Evolutionary conservation across 2,888 invertebrate species (phyloP), one percentile per base, ranked within the genome.

Genomic region (Drosophila macrothrix): DNA sequence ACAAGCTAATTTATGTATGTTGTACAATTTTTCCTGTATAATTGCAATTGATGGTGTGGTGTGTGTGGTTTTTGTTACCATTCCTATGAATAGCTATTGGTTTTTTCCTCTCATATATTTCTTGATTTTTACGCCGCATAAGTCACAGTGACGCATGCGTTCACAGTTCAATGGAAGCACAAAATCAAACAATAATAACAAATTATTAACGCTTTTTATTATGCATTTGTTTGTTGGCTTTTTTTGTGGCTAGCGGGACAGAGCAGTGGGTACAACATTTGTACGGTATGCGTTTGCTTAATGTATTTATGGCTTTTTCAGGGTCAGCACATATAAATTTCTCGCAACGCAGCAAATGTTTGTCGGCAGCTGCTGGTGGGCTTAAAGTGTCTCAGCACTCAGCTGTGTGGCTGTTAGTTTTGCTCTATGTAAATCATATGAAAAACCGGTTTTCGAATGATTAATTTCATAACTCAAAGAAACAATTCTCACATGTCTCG

Each of bases 271-370:
- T 49, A 69, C 50, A 77, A 71, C 52, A 79, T 79, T 74, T 80
- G 67, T 73, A 69, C 71, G 73, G 69, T 72, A 79, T 82, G 78
- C 67, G 84, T 78, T 88, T 77, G 88, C 73, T 90, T 90, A 90
- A 88, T 88, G 80, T 88, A 85, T 87, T 90, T 87, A 87, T 90
- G 90, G 87, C 82, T 80, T 53, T 79, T 88, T 87, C 87, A 87
- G 90, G 87, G 87, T 90, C 90, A 83, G 56, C 63, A 63, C 67
- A 79, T 79, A 79, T 72, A 75, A 72, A 80, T 77, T 68, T 88
- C 72, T 73, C 70, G 75, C 74, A 80, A 70, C 77, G 71, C 84
- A 84, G 73, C 81, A 78, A 87, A 89, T 87, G 84, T 90, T 90
- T 87, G 88, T 76, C 78, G 85, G 75, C 73, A 67, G 69, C 68